Evolutionary conservation across 2,797 vertebrate species (phyloP), one percentile per base, ranked within the genome.

Genomic region (Loriculus beryllinus): DNA sequence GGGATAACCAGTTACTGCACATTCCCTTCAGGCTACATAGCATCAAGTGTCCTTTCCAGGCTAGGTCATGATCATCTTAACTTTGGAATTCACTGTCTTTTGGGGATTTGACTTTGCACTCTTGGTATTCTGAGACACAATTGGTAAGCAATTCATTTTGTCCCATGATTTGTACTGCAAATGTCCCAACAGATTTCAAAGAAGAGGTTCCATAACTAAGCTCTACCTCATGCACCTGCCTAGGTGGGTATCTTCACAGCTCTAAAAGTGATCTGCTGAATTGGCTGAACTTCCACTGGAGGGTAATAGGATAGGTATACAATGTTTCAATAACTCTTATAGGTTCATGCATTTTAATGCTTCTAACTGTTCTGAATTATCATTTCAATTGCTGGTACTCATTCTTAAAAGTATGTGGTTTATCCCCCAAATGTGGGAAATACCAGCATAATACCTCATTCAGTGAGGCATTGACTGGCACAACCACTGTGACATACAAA

Each of bases 1-100:
- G 86, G 83, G 89, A 67, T 95, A 95, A 94, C 93, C 83, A 91
- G 95, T 95, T 94, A 95, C 93, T 95, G 93, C 49, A 37, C 52
- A 21, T 95, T 95, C 88, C 83, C 86, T 80, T 37, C 42, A 69
- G 94, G 95, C 93, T 90, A 88, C 0, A 0, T 33, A 82, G 82
- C 90, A 86, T 86, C 77, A 48, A 84, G 74, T 35, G 75, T 93
- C 79, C 78, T 94, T 95, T 89, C 71, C 71, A 57, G 93, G 33
- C 64, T 85, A 71, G 83, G 79, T 85, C 88, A 77, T 69, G 81
- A 85, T 75, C 68, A 31, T 39, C 86, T 91, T 51, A 71, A 47
- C 60, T 82, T 64, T 78, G 78, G 9, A 82, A 65, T 80, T 87
- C 62, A 21, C 26, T 87, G 2, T 82, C 54, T 89, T 82, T 47